A percentile compares a stretch with the other conserved stretches of the same genome.
phyloP scores from a whole-genome alignment of 2,888 invertebrate genomes.

The Saturnia japonica region DNA sequence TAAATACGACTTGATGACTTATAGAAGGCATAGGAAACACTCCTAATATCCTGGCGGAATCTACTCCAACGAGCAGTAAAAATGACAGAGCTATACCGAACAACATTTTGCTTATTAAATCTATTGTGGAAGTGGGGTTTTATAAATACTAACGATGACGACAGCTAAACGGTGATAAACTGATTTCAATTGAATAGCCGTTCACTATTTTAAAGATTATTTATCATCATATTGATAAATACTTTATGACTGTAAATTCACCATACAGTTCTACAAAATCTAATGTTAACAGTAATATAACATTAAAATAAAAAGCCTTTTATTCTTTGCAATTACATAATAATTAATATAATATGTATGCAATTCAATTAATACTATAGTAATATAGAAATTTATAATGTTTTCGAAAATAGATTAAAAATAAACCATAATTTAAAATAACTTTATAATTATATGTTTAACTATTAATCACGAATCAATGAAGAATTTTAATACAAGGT shows the following conservation, averaged over 20 bases:
- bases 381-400: no score
- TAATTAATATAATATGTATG: no score
- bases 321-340: no score
- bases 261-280: no score
- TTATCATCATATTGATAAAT: not conserved
- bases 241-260: not conserved
- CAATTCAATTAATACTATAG: no score
- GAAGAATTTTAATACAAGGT: no score
- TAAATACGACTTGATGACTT: slow-evolving; percentile 27
- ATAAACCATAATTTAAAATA: no score
- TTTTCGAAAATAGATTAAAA: no score
- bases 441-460: no score
- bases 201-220: not conserved
- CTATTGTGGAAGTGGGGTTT: not conserved
- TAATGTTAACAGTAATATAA: no score
- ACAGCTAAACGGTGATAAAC: not conserved
- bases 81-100: not conserved
- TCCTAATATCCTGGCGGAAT: slow-evolving; percentile 24
- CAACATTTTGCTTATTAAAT: slow-evolving; percentile 13
- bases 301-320: no score
- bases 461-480: no score
- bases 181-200: not conserved
- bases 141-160: slow-evolving; percentile 4
- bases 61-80: slow-evolving; percentile 10
- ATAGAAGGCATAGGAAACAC: slow-evolving; percentile 24